Conservation (phyloP, 2,113 vertebrate genomes). For the Laticauda laticaudata region DNA sequence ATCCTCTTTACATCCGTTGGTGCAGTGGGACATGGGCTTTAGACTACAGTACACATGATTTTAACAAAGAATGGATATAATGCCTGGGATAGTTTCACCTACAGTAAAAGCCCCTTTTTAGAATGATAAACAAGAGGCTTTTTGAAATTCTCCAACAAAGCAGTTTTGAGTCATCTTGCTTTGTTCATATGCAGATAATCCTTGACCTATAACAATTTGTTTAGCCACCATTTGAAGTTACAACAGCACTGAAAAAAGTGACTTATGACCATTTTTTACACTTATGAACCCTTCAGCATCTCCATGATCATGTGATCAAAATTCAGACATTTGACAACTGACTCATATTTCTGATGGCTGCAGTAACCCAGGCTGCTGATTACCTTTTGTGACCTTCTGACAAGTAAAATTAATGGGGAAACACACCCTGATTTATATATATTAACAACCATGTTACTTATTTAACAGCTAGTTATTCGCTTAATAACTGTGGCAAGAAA, state of each 20-base stretch:
- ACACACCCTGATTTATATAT: not conserved
- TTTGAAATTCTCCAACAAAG: not conserved
- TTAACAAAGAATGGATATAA: not conserved
- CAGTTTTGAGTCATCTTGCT: not conserved
- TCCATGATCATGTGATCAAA: not conserved
- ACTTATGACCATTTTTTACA: not conserved
- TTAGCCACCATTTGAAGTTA: not conserved
- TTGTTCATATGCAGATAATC: not conserved
- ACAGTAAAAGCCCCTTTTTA: not conserved
- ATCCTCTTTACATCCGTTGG: no score
- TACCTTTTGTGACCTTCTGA: not conserved
- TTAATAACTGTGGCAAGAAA: not conserved
- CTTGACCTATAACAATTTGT: not conserved
- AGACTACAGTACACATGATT: not conserved
- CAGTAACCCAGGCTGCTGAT: not conserved
- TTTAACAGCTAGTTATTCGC: not conserved
- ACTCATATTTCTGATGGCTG: not conserved
- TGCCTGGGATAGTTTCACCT: not conserved
- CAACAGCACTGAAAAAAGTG: not conserved
- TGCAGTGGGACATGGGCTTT: not conserved
- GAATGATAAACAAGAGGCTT: not conserved
- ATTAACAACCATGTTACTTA: not conserved
- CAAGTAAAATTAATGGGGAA: not conserved
- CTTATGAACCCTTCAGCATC: not conserved
- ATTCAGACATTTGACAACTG: not conserved